phyloP scores from a whole-genome alignment of 2,888 invertebrate genomes.

The Coleophora deauratella region DNA sequence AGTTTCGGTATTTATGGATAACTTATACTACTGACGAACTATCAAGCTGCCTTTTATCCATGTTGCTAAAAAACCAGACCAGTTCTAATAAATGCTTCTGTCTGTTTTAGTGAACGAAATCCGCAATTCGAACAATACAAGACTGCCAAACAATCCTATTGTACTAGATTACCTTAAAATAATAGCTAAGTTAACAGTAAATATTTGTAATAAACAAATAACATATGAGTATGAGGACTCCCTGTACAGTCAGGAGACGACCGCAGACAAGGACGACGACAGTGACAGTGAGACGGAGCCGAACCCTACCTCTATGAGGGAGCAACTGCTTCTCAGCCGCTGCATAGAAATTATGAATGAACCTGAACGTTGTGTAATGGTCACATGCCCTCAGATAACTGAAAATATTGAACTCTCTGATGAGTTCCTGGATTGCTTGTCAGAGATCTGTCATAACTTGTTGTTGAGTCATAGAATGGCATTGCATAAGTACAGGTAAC shows the following conservation, averaged over 20 bases:
- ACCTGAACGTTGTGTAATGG: conserved; percentile 51
- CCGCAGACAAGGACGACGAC: conserved; percentile 72
- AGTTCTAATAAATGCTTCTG: neutral
- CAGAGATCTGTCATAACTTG: conserved; percentile 88
- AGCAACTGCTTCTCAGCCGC: conserved; percentile 62
- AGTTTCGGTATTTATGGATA: no score
- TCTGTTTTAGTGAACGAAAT: conserved; percentile 56
- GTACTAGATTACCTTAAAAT: conserved; percentile 56
- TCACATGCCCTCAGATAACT: conserved; percentile 65
- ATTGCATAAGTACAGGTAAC: conserved; percentile 87
- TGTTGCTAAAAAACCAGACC: neutral
- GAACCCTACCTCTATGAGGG: conserved; percentile 55
- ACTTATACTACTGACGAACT: no score
- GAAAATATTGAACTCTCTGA: conserved; percentile 54
- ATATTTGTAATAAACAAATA: conserved; percentile 61
- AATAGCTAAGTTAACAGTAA: conserved; percentile 54
- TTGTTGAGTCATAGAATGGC: conserved; percentile 87
- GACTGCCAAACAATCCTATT: conserved; percentile 72
- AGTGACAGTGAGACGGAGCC: conserved; percentile 73
- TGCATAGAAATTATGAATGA: conserved; percentile 81
- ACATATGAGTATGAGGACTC: conserved; percentile 62
- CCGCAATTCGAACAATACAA: conserved; percentile 62
- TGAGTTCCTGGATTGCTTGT: conserved; percentile 78
- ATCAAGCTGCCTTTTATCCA: no score
- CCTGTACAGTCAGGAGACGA: conserved; percentile 56